Percentiles rank a stretch among this genome's conserved stretches.
phyloP scores from a whole-genome alignment of 2,113 vertebrate species.

The Labeo catla region DNA sequence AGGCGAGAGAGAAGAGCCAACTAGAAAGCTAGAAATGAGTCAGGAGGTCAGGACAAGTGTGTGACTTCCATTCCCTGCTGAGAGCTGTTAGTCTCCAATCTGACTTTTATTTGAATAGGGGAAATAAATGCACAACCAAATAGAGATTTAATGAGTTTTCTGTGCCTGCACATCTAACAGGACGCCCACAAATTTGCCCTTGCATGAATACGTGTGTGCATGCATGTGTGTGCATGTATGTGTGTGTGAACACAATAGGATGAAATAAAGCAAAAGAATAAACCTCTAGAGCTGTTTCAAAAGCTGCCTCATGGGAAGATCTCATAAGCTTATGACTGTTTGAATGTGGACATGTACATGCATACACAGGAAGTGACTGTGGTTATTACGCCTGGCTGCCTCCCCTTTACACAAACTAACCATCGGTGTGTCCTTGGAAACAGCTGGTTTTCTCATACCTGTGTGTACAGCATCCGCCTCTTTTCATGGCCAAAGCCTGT shows the following conservation, averaged over 20 bases:
- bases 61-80: neutral
- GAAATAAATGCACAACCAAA: conserved; percentile 13
- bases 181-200: neutral
- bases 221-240: neutral
- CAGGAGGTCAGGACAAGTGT: neutral
- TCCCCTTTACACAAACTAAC: conserved; percentile 24
- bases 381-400: neutral
- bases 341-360: neutral
- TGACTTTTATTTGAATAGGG: neutral
- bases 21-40: conserved; percentile 4
- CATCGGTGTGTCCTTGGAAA: conserved; percentile 33
- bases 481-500: conserved; percentile 4
- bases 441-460: conserved; percentile 40
- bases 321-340: neutral
- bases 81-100: neutral
- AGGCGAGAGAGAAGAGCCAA: neutral
- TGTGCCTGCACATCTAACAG: conserved; percentile 1
- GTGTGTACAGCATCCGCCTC: conserved; percentile 33
- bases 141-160: conserved; percentile 20
- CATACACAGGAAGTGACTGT: neutral
- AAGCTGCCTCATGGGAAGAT: neutral
- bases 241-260: neutral
- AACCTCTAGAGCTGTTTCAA: neutral
- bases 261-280: neutral
- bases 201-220: neutral